Base-by-base conservation (phyloP, 2,888 invertebrate genomes). In the Tenthredo livida region DNA sequence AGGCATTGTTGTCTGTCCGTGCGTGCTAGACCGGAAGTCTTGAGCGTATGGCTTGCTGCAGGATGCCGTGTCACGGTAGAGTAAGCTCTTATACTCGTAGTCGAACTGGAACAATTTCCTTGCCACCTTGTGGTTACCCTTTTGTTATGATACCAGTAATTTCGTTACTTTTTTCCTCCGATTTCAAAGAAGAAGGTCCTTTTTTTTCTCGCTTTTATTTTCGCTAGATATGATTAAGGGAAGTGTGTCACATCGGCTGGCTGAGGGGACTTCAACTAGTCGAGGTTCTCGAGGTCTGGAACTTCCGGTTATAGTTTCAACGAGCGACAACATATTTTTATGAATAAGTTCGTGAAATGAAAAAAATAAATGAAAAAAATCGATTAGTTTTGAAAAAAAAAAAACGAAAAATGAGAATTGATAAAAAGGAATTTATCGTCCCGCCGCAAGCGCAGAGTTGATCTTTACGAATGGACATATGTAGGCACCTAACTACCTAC, bases 11-110 rank as follows among this genome's bases (percentile, higher is more conserved):
- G 83, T 83, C 70, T 83, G 83, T 67, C 83, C 83, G 83, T 83
- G 83, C 83, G 83, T 83, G 83, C 67, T 33, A 70, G 83, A 67
- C 83, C 83, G 83, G 83, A 83, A 83, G 83, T 83, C 83, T 83
- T 83, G 83, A 70, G 70, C 83, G 83, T 70, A 70, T 83, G 47
- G 83, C 83, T 43, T 50, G 83, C 83, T 50, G 83, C 83, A 83
- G 83, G 83, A 83, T 83, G 83, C 83, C 70, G 70, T 47, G 83
- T 83, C 83, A 83, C 83, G 70, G 83, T 83, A 83, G 83, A 83
- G 83, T 83, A 83, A 83, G 47, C 70, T 83, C 83, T 83, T 80
- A 80, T 61, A 80, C 80, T 80, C 80, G 58, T 80, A 80, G n/a
- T 80, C 80, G 80, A 80, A 80, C 80, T 80, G 80, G 80, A 80